These are phyloP conservation scores for Miichthys miiuy DNA, from an alignment of 2,797 vertebrate genomes.

Conservation along the genomic window DNA sequence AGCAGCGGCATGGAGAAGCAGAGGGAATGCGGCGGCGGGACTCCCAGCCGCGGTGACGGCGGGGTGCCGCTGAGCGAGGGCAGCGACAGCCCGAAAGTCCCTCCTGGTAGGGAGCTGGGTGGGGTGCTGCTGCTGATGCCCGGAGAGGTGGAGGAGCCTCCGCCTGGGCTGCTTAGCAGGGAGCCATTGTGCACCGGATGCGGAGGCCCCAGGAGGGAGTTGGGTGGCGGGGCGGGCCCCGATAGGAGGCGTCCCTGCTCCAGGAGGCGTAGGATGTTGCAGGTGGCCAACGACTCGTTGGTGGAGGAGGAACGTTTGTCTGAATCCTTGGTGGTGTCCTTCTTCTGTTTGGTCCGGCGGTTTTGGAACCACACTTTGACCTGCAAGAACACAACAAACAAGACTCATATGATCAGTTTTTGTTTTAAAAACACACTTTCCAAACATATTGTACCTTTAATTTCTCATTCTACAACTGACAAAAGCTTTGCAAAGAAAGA, in stretches of 20 bases:
- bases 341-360: slow-evolving; percentile 97
- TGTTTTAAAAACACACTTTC: neutral
- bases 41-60: slow-evolving; percentile 83
- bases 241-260: slow-evolving; percentile 94
- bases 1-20: slow-evolving; percentile 89
- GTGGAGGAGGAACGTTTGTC: slow-evolving; percentile 89
- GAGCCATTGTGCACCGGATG: slow-evolving; percentile 80
- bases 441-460: too few relatives aligned
- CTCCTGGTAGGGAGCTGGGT: slow-evolving; percentile 65
- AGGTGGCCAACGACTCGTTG: slow-evolving; percentile 94
- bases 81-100: slow-evolving; percentile 85
- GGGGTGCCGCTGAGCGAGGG: slow-evolving; percentile 83
- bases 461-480: too few relatives aligned
- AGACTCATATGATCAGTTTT: neutral
- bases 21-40: slow-evolving; percentile 82
- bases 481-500: neutral
- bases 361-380: slow-evolving; percentile 99
- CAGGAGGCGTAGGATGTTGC: slow-evolving; percentile 94
- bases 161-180: slow-evolving; percentile 75
- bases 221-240: slow-evolving; percentile 84
- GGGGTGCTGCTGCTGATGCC: slow-evolving; percentile 72
- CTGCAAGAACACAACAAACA: slow-evolving; percentile 74
- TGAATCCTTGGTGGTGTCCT: slow-evolving; percentile 95
- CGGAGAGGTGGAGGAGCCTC: slow-evolving; percentile 75
- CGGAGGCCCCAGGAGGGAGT: slow-evolving; percentile 83